Evolutionary conservation across 2,113 vertebrate species (phyloP).

Genomic region (Toxotes chatareus): DNA sequence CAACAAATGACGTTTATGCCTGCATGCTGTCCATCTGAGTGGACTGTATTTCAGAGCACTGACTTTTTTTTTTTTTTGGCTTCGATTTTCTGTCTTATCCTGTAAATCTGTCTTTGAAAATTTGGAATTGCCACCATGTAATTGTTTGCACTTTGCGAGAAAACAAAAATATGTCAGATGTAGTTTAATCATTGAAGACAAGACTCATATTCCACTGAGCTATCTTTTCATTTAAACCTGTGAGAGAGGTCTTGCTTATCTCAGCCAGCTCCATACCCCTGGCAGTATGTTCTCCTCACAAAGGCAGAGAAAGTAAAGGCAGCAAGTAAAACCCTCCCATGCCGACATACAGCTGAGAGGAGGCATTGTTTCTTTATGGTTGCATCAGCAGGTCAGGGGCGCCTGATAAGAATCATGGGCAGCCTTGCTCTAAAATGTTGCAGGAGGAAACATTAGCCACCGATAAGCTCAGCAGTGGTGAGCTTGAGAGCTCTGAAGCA

Average conservation of each 20-base stretch:
- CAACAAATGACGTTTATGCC: background rate
- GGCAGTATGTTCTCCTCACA: background rate
- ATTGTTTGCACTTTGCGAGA: background rate
- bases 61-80: background rate
- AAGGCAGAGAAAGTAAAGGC: constrained; percentile 23
- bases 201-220: background rate
- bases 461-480: constrained; percentile 50
- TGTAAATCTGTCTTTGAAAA: background rate
- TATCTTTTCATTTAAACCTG: background rate
- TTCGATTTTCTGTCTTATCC: background rate
- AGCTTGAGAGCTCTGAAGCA: constrained; percentile 43
- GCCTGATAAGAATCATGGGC: constrained; percentile 60
- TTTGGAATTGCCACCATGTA: background rate
- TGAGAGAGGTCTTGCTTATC: background rate
- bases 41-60: background rate
- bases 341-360: constrained; percentile 45
- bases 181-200: background rate
- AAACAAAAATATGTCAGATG: background rate
- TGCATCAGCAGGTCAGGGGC: constrained; percentile 40
- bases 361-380: constrained; percentile 48
- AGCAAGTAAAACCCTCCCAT: constrained; percentile 34
- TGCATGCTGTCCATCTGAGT: background rate
- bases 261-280: background rate
- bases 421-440: constrained; percentile 40
- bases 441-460: constrained; percentile 58